A percentile compares a stretch with the other conserved stretches of the same genome.
Conservation (phyloP, 2,888 invertebrate genomes). For the Isotomurus palustris region DNA sequence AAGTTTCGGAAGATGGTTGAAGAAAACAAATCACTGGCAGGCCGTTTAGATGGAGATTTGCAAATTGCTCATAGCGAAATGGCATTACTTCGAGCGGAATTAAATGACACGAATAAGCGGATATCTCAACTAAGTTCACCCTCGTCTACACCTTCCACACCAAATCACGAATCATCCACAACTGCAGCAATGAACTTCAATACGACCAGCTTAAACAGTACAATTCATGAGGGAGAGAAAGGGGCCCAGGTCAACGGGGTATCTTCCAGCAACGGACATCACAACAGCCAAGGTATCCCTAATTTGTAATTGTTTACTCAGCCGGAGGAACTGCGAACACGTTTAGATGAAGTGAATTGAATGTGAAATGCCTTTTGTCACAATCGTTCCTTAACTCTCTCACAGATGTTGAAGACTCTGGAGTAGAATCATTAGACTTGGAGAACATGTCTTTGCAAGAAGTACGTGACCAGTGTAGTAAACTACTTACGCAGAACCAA, state of each 20-base stretch:
- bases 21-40: slow-evolving; percentile 62
- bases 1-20: slow-evolving; percentile 85
- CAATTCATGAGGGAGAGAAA: slow-evolving; percentile 30
- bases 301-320: too few relatives aligned
- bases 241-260: slow-evolving; percentile 35
- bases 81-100: slow-evolving; percentile 55
- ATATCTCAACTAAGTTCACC: slow-evolving; percentile 50
- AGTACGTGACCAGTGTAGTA: slow-evolving; percentile 45
- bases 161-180: slow-evolving; percentile 26
- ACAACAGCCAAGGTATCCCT: slow-evolving; percentile 18
- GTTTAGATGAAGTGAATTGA: too few relatives aligned
- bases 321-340: background rate
- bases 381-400: too few relatives aligned
- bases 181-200: slow-evolving; percentile 2
- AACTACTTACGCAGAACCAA: slow-evolving; percentile 48
- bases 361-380: too few relatives aligned
- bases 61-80: slow-evolving; percentile 63
- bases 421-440: slow-evolving; percentile 37
- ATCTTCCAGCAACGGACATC: slow-evolving; percentile 35
- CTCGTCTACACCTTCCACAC: slow-evolving; percentile 49
- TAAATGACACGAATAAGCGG: slow-evolving; percentile 55
- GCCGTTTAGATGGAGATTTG: slow-evolving; percentile 59
- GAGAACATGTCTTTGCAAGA: slow-evolving; percentile 35
- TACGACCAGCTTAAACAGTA: slow-evolving; percentile 22
- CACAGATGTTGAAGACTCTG: slow-evolving; percentile 32